These are phyloP conservation scores for Amniataba percoides DNA, from an alignment of 2,797 vertebrate genomes.

Conservation along the genomic window DNA sequence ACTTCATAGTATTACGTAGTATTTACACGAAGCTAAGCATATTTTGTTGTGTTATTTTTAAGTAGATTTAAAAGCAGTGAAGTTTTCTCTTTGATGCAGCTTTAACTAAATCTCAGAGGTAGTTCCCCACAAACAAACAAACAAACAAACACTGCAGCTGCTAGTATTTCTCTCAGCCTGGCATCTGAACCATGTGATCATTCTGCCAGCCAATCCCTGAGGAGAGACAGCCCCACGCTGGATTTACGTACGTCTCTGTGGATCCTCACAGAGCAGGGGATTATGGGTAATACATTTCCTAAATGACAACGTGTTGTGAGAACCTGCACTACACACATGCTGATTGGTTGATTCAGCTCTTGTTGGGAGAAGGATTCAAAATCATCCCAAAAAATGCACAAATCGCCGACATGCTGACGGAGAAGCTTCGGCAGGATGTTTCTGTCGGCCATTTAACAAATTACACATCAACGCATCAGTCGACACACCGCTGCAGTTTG, in stretches of 20 bases:
- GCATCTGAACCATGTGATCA: slow-evolving; percentile 48
- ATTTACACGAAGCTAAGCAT: neutral
- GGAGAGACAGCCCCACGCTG: slow-evolving; percentile 33
- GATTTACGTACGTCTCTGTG: neutral
- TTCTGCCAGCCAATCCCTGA: slow-evolving; percentile 55
- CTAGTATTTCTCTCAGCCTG: slow-evolving; percentile 28
- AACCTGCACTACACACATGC: neutral
- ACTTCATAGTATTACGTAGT: neutral
- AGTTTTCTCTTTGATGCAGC: neutral
- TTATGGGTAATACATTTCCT: neutral
- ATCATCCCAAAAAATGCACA: too few species aligned
- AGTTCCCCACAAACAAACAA: neutral
- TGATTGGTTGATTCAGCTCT: neutral
- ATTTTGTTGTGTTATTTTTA: neutral
- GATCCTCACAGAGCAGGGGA: neutral
- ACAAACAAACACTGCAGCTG: slow-evolving; percentile 1
- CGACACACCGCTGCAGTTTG: too few species aligned
- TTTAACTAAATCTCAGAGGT: neutral
- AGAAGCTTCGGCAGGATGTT: too few species aligned
- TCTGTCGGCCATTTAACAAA: too few species aligned
- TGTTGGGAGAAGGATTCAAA: too few species aligned
- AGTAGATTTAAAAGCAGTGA: neutral
- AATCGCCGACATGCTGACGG: too few species aligned
- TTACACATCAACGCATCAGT: too few species aligned
- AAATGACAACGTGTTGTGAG: neutral